A percentile compares a stretch with the other conserved stretches of the same genome.
Evolutionary conservation across 1,140 invertebrate genomes (phyloP).

Genomic region (Caenorhabditis elegans): WBcel235 BX284603.4:11538501-11539000

Average conservation of each 20-base stretch:
- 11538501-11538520: neutral
- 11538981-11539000: conserved; percentile 14
- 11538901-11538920: conserved; percentile 50
- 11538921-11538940: conserved; percentile 39
- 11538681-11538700: neutral
- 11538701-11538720: neutral
- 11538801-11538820: conserved; percentile 37
- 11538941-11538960: conserved; percentile 17
- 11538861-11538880: neutral
- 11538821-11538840: conserved; percentile 41
- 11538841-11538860: conserved; percentile 39
- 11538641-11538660: neutral
- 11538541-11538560: neutral
- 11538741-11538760: neutral
- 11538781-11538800: conserved; percentile 42
- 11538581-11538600: neutral
- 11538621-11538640: neutral
- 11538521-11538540: neutral
- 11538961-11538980: conserved; percentile 31
- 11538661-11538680: neutral
- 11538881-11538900: conserved; percentile 35
- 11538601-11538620: neutral
- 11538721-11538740: neutral
- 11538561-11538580: neutral
- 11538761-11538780: conserved; percentile 48